Base-by-base conservation (phyloP, 2,888 invertebrate species). In the Eupithecia vulgata region DNA sequence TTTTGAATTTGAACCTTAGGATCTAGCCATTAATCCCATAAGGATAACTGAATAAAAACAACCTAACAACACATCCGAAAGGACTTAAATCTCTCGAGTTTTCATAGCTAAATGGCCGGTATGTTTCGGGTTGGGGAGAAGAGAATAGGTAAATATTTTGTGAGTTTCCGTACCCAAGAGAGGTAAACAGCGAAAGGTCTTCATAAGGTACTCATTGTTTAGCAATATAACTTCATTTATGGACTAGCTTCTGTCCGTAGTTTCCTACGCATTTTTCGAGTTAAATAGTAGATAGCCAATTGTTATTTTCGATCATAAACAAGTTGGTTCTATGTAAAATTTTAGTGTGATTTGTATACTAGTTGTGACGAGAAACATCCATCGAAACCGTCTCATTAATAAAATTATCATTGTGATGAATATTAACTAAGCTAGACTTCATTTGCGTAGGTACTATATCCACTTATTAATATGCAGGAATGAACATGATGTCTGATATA, bases 111-210 rank as follows among this genome's bases (percentile, higher is more conserved):
- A 35, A 67, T 30, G 25, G 67, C 48, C n/a, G 17, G 40, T 40
- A 30, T 34, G 64, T 40, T 64, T 40, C 40, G 40, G 64, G n/a
- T 35, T 62, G 82, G 82, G 81, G 82, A 82, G 85, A 86, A 78
- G 82, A 82, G 85, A 86, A 78, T 85, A 84, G 83, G 85, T 83
- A 87, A 87, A 86, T 84, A 85, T 81, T 83, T 81, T 77, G 79
- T 74, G 80, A 81, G 81, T 80, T 79, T 81, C 81, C 81, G 82
- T 83, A 79, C 84, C 79, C 82, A 45, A 67, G 80, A 21, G 12
- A 25, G 62, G 30, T 5, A 62, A 70, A 75, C 71, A 71, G 73
- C 40, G 40, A 37, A 21, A 64, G 40, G 21, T 64, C 40, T 42
- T 65, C 13, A 65, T 42, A 75, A 68, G 68, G 67, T 65, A 59